phyloP scores from a whole-genome alignment of 2,113 vertebrate species.

The Apteryx owenii region DNA sequence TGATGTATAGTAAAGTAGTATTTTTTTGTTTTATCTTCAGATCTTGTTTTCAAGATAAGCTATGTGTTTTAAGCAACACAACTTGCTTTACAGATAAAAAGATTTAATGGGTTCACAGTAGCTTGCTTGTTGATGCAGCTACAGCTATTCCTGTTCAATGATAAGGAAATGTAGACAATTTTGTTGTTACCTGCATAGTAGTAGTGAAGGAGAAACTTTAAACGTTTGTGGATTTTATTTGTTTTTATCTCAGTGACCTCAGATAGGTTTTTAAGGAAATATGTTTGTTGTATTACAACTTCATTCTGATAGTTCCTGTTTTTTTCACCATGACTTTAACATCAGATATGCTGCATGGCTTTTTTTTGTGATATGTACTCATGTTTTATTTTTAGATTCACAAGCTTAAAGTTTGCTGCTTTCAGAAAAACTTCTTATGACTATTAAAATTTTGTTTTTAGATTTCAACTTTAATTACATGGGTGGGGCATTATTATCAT shows the following conservation, averaged over 20 bases:
- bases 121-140: neutral
- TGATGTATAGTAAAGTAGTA: conserved; percentile 78
- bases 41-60: conserved; percentile 51
- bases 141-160: neutral
- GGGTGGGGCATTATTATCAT: neutral
- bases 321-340: conserved; percentile 6
- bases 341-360: neutral
- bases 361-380: neutral
- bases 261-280: neutral
- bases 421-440: neutral
- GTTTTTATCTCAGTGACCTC: neutral
- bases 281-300: neutral
- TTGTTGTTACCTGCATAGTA: neutral
- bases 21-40: conserved; percentile 62
- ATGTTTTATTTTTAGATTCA: neutral
- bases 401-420: neutral
- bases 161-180: neutral
- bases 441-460: neutral
- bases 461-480: conserved; percentile 27
- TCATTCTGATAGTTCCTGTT: neutral
- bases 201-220: neutral
- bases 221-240: neutral
- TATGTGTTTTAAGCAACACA: conserved; percentile 31
- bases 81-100: conserved; percentile 39
- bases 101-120: neutral